Base-by-base conservation (phyloP, 2,113 vertebrate species). In the Australoheros scitulus region DNA sequence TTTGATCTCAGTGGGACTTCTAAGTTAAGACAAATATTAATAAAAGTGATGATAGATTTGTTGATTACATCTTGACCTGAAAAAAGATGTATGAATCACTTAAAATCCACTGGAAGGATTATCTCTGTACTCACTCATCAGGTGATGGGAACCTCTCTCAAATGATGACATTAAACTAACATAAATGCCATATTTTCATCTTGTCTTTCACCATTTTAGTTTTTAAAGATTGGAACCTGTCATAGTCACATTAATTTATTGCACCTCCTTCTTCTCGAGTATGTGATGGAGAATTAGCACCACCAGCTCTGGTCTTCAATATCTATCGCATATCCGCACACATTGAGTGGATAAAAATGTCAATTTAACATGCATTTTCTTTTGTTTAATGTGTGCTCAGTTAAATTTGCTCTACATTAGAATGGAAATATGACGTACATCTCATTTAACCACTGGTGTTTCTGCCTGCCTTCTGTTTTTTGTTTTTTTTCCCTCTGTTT, bases 11-110 rank as follows among this genome's bases (percentile, higher is more conserved):
- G 1, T 18, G 15, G 41, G 41, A 50, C 64, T 26, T 29, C 3
- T 26, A 18, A 3, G 15, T 70, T 70, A 29, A 50, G 50, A 24
- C 15, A 70, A 50, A 29, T 47, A 47, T 47, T 68, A 11, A 9
- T 2, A 6, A 68, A 68, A 18, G 22, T 11, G 64, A 1, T 15
- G 13, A 26, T 18, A 26, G 38, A 2, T 65, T 65, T 43, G 11
- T 13, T 65, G 36, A 41, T 43, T 2, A 41, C 1, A 0, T 41
- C 36, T 64, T 41, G n/a, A 24, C 0, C 14, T 47, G 3, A 43
- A 68, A 47, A 68, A 3, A 47, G 22, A 68, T 43, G 36, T 5
- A 24, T 5, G 61, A 41, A 15, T 65, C 0, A 24, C 5, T 65
- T 65, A 41, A 65, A 65, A 65, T 43, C 18, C 18, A n/a, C 32